A percentile compares a stretch with the other conserved stretches of the same genome.
Conservation (phyloP, 1,140 invertebrate genomes). For the Drosophila melanogaster region Release_6_plus_ISO1_MT NC_004354.4:4531001-4531500, state of each 20-base stretch:
- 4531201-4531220: not conserved
- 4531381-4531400: slow-evolving; percentile 38
- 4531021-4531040: slow-evolving; percentile 19
- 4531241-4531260: too few species aligned
- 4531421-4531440: slow-evolving; percentile 17
- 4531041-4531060: not conserved
- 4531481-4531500: slow-evolving; percentile 1
- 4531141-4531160: slow-evolving; percentile 2
- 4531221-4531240: too few species aligned
- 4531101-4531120: slow-evolving; percentile 1
- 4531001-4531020: slow-evolving; percentile 61
- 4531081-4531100: slow-evolving; percentile 6
- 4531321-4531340: slow-evolving; percentile 42
- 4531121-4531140: slow-evolving; percentile 2
- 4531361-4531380: slow-evolving; percentile 21
- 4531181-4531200: not conserved
- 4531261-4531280: too few species aligned
- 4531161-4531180: not conserved
- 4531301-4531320: slow-evolving; percentile 52
- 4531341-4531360: slow-evolving; percentile 19
- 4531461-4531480: slow-evolving; percentile 4
- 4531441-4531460: slow-evolving; percentile 29
- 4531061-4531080: not conserved
- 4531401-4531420: slow-evolving; percentile 29
- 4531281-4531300: slow-evolving; percentile 17